These are phyloP conservation scores for Oxyruncus cristatus DNA, from an alignment of 2,113 vertebrate genomes.

Conservation along the genomic window DNA sequence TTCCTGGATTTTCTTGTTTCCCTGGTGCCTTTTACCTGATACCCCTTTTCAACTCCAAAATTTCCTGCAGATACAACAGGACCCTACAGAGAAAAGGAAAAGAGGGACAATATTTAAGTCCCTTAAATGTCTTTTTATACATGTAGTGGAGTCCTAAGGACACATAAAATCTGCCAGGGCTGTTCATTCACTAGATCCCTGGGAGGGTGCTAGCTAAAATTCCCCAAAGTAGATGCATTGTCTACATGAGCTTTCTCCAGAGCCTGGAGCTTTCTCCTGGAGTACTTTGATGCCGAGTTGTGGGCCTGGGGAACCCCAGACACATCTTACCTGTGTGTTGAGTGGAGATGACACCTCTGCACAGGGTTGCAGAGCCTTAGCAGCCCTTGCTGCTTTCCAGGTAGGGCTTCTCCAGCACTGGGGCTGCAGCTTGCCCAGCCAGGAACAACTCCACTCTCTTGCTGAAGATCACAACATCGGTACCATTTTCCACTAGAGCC, in stretches of 20 bases:
- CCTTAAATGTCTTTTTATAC: not conserved
- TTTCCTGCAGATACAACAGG: not conserved
- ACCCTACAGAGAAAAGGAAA: not conserved
- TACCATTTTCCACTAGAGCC: not conserved
- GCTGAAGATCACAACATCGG: not conserved
- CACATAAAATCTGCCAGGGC: not conserved
- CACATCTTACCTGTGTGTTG: fast-evolving
- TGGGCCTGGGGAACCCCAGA: not conserved
- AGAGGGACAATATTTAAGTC: not conserved
- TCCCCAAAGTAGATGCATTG: not conserved
- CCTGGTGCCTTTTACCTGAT: not conserved
- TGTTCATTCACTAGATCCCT: not conserved
- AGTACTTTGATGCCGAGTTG: not conserved
- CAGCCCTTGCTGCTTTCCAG: not conserved
- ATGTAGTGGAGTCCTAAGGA: not conserved
- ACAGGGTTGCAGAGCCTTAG: not conserved
- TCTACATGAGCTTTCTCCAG: not conserved
- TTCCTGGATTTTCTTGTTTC: not conserved
- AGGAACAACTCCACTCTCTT: not conserved
- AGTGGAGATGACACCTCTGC: not conserved
- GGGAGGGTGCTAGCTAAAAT: not conserved
- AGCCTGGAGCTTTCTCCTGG: not conserved
- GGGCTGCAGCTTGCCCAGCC: not conserved
- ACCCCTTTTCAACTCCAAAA: not conserved
- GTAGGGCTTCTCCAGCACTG: not conserved